Evolutionary conservation across 2,113 vertebrate species (phyloP), one percentile per base, ranked within the genome.

Genomic region (Chinchilla lanigera): DNA sequence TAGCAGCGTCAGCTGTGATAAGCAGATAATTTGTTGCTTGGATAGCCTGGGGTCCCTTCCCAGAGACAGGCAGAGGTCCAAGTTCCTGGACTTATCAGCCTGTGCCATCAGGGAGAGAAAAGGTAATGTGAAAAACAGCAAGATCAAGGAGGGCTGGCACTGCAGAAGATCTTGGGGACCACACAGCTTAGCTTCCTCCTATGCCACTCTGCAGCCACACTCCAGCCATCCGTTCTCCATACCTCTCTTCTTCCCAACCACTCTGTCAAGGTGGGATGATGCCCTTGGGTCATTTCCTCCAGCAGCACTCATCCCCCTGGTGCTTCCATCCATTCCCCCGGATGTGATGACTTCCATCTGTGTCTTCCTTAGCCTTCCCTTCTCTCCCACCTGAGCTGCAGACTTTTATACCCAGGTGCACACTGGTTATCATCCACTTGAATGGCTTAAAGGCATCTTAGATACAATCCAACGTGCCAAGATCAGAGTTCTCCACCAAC

Each of bases 1-100:
- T 95, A 61, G 17, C 22, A 47, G 71, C 24, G 61, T 95, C 81
- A 65, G 61, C 94, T 93, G 60, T 86, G 97, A 98, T 97, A 95
- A 97, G 73, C 91, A 96, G 90, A 96, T 97, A 95, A 97, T 96
- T 97, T 97, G 96, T 98, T 97, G 85, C 92, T 96, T 96, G 82
- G 85, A 93, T 58, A 86, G 96, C 82, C 22, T 0, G 0, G 44
- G 90, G 63, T 75, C 95, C 38, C 50, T 88, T 92, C 35, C 63
- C 22, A 78, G 78, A 38, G 65, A 94, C 35, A 1, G 24, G 69
- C 85, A 93, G 52, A 90, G 67, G 58, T 90, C 65, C 47, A 89
- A 35, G 44, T 92, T 56, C 54, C 94, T 84, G 41, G 89, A 52
- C 50, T 60, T 67, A 61, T 14, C 85, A 96, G 3, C 56, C 75